These are phyloP conservation scores for Aphaenogaster floridana DNA, from an alignment of 1,140 invertebrate species.

Conservation along the genomic window DNA sequence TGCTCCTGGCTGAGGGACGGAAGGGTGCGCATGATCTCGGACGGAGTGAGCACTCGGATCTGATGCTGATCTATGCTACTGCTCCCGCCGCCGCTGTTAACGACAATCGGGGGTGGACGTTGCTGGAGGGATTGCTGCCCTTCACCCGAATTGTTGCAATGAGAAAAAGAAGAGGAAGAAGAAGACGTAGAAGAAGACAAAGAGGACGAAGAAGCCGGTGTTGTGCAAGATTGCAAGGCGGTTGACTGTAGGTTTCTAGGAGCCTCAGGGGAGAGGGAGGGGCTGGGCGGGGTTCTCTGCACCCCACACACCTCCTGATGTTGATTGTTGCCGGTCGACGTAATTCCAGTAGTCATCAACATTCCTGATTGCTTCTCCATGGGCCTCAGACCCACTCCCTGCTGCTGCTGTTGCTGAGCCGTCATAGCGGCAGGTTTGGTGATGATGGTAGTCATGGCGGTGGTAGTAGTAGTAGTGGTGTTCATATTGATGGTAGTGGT, in stretches of 20 bases:
- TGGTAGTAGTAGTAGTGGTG: slow-evolving; percentile 80
- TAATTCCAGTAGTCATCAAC: slow-evolving; percentile 64
- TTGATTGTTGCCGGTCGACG: slow-evolving; percentile 78
- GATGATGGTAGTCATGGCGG: slow-evolving; percentile 84
- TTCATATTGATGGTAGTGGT: slow-evolving; percentile 83
- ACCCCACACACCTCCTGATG: slow-evolving; percentile 87
- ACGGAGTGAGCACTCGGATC: slow-evolving; percentile 94
- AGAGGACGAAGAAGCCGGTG: slow-evolving; percentile 76
- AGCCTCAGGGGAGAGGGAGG: slow-evolving; percentile 82
- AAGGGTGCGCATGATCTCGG: slow-evolving; percentile 95
- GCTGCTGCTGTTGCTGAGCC: slow-evolving; percentile 59
- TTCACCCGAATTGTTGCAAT: slow-evolving; percentile 82
- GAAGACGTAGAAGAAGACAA: slow-evolving; percentile 60
- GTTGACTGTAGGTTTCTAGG: slow-evolving; percentile 80
- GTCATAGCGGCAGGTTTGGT: slow-evolving; percentile 79
- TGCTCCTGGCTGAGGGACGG: slow-evolving; percentile 92
- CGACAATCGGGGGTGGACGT: slow-evolving; percentile 60
- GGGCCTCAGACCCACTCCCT: slow-evolving; percentile 31
- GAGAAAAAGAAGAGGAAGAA: slow-evolving; percentile 72
- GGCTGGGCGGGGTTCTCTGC: slow-evolving; percentile 84
- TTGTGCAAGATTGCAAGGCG: slow-evolving; percentile 78
- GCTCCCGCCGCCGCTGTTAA: slow-evolving; percentile 50
- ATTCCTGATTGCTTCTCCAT: slow-evolving; percentile 47
- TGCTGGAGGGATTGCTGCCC: slow-evolving; percentile 79
- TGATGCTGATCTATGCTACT: slow-evolving; percentile 88